Evolutionary conservation across 1,140 invertebrate genomes (phyloP).

Genomic region (Bursaphelenchus mucronatus): DNA sequence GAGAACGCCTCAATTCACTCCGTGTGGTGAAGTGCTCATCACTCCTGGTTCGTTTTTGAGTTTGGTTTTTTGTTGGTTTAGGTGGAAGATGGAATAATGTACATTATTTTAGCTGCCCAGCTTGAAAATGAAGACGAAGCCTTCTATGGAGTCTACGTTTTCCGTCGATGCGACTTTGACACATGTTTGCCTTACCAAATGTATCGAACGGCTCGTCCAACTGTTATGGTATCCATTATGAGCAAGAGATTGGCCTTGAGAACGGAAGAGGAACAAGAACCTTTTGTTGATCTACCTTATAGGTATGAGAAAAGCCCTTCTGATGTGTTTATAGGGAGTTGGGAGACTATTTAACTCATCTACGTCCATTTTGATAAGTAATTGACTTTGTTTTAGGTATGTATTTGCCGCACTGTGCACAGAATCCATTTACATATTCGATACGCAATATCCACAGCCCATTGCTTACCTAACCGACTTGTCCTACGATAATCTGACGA

Average conservation of each 20-base stretch:
- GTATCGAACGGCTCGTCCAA: slow-evolving; percentile 35
- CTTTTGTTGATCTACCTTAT: too few relatives aligned
- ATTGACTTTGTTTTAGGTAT: too few relatives aligned
- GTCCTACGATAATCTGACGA: slow-evolving; percentile 42
- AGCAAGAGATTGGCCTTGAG: slow-evolving; percentile 37
- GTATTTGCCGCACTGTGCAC: slow-evolving; percentile 43
- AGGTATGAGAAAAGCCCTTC: too few relatives aligned
- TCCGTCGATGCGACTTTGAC: slow-evolving; percentile 40
- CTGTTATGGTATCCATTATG: slow-evolving; percentile 32
- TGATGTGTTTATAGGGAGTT: neutral
- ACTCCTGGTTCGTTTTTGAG: slow-evolving; percentile 35
- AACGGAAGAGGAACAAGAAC: slow-evolving; percentile 4
- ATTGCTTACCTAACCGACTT: slow-evolving; percentile 43
- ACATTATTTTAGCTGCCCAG: slow-evolving; percentile 36
- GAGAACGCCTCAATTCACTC: slow-evolving; percentile 41
- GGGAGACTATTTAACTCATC: slow-evolving; percentile 25
- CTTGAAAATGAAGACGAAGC: slow-evolving; percentile 35
- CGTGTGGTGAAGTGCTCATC: slow-evolving; percentile 42
- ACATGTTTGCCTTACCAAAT: slow-evolving; percentile 37
- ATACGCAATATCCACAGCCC: slow-evolving; percentile 35
- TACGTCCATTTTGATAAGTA: slow-evolving; percentile 22
- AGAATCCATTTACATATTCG: slow-evolving; percentile 47
- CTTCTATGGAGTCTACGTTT: slow-evolving; percentile 46
- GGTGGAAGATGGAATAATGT: neutral
- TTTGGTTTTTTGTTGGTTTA: neutral